Base-by-base conservation (phyloP, 1,140 invertebrate species). In the Pseudomyrmex concolor region DNA sequence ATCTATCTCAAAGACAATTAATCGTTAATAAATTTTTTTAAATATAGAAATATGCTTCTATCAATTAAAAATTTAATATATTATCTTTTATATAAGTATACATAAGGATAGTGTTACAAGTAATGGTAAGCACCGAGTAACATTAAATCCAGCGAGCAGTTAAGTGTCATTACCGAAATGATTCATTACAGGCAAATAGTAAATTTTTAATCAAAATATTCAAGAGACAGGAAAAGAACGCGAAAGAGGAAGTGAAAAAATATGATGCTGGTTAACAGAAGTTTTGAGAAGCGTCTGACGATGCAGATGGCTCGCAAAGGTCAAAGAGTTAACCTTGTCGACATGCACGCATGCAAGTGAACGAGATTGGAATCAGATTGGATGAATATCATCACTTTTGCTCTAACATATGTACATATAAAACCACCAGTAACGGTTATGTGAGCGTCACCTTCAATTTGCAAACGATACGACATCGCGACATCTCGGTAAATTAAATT, bases 281-380 rank as follows among this genome's bases (percentile, higher is more conserved):
- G 48, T 88, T 85, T 77, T 76, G 71, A 77, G 77, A 63, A 77
- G 66, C 83, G 82, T 83, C 68, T 71, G 17, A 82, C 76, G 34
- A 34, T 34, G 57, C 66, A 57, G 83, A 88, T 84, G 81, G 83
- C 88, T 86, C 77, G 81, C 63, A 34, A 80, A 77, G 89, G 89
- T 89, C 88, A 86, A 63, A 81, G 84, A 87, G 89, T 90, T 89
- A 88, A 86, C 85, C 57, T 64, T 70, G 83, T 86, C 81, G 59
- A 85, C 67, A 84, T 87, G 82, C 81, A 87, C 82, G 86, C 86
- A 81, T 87, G 80, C 67, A 60, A 86, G 67, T 64, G 71, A 64
- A 80, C 60, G 87, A 82, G 83, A 72, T 68, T 71, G 74, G 60
- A 77, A 72, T 72, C 62, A 74, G 76, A 45, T 55, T 76, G 85